Conservation (phyloP, 2,888 invertebrate species). For the Nipponacmea schrenckii region DNA sequence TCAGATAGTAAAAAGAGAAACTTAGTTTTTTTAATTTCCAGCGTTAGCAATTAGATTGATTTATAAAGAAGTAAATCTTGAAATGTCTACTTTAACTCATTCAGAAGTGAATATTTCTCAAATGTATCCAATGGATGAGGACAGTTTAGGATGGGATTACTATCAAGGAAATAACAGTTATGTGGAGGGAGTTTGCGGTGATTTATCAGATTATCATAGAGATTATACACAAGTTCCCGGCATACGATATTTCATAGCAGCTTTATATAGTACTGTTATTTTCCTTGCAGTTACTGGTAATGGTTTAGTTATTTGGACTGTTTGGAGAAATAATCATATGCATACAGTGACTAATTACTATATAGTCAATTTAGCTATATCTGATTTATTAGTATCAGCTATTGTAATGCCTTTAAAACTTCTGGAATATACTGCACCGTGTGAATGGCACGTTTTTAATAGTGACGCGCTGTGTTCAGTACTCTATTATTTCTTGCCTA, state of each 20-base stretch:
- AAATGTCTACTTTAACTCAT: too few species aligned
- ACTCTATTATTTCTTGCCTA: slow-evolving; percentile 66
- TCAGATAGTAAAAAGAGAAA: too few species aligned
- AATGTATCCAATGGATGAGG: too few species aligned
- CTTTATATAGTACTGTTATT: slow-evolving; percentile 63
- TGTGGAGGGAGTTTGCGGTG: background rate
- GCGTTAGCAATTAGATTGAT: too few species aligned
- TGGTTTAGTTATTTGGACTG: slow-evolving; percentile 67
- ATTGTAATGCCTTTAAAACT: slow-evolving; percentile 69
- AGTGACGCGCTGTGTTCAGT: slow-evolving; percentile 66
- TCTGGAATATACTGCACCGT: slow-evolving; percentile 68
- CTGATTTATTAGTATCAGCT: slow-evolving; percentile 68
- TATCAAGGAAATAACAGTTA: background rate
- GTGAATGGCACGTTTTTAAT: slow-evolving; percentile 65
- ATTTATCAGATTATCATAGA: slow-evolving; percentile 26
- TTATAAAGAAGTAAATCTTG: too few species aligned
- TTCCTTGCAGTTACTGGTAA: slow-evolving; percentile 67
- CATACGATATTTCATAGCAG: slow-evolving; percentile 58
- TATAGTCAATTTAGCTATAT: slow-evolving; percentile 68
- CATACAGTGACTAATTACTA: slow-evolving; percentile 70
- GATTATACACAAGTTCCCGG: slow-evolving; percentile 63
- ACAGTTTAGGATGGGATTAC: background rate
- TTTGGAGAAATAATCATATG: slow-evolving; percentile 68
- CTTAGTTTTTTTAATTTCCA: too few species aligned
- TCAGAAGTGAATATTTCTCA: too few species aligned